Evolutionary conservation across 2,113 vertebrate genomes (phyloP), one percentile per base, ranked within the genome.

Genomic region (Synodontis membranacea): DNA sequence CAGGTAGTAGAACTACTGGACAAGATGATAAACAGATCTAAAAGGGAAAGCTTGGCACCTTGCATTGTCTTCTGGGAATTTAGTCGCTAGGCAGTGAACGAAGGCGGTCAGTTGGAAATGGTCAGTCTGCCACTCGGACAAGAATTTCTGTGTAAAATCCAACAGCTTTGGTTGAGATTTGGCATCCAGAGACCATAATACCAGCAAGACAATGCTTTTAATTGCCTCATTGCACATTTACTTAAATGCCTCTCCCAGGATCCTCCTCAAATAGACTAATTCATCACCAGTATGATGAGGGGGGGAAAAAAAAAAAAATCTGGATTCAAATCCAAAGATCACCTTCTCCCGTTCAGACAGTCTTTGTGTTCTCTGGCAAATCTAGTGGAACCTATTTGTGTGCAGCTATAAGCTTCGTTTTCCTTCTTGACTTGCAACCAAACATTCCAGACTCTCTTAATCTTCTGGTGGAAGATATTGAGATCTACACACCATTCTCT

Each of bases 341-440:
- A 75, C 42, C 2, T 75, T n/a, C 21, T 42, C 12, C 14, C 4
- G 28, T 68, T 74, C 34, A 44, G 70, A 74, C 66, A 44, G 70
- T 25, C 21, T 74, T 44, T 48, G 42, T 75, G 44, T 15, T 46
- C 72, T 75, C 72, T 75, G 72, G 72, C 72, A 46, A 75, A 75
- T 28, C 42, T 28, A 15, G 23, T 75, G 12, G 42, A 75, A 28
- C 11, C 15, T 25, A n/a, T 75, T 14, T 46, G 10, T 12, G 42
- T 44, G 72, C 42, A 75, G 42, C 19, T 72, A 25, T 72, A 72
- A 37, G 64, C 9, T n/a, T 75, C 25, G 0, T 46, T 75, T 46
- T 15, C 11, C 42, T 75, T 75, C 44, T 75, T 7, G 5, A n/a
- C 42, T 75, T n/a, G 25, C 42, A 75, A 28, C 42, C 44, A 75